Evolutionary conservation across 2,797 vertebrate genomes (phyloP).

Genomic region (Psittacula derbiana): DNA sequence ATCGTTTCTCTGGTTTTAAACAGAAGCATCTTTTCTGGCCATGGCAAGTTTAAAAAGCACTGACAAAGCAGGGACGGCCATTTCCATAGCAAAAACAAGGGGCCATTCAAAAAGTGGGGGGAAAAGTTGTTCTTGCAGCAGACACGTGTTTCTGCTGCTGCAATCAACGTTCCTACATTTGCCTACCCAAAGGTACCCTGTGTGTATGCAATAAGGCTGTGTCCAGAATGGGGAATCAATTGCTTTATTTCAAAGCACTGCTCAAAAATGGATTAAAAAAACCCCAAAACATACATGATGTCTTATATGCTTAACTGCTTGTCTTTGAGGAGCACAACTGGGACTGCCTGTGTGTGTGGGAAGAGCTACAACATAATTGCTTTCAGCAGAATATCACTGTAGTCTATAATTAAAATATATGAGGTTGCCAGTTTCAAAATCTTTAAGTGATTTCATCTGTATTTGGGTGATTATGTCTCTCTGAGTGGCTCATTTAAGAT

Average conservation of each 20-base stretch:
- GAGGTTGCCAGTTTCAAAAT: constrained; percentile 20
- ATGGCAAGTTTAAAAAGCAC: background rate
- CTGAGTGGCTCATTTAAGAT: background rate
- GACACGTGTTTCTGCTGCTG: background rate
- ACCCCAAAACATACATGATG: background rate
- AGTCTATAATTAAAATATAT: constrained; percentile 46
- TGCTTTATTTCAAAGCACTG: background rate
- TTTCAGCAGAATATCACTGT: constrained; percentile 53
- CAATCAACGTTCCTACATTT: fast-evolving
- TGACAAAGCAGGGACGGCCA: background rate
- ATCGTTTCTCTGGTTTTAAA: background rate
- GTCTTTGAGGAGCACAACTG: background rate
- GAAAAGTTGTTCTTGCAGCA: background rate
- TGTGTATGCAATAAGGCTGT: fast-evolving
- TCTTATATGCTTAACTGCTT: background rate
- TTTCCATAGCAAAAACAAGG: constrained; percentile 21
- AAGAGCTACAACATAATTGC: constrained; percentile 40
- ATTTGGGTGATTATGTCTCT: background rate
- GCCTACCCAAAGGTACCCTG: background rate
- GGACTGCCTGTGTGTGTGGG: constrained; percentile 1
- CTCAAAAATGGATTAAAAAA: background rate
- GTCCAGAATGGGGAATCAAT: background rate
- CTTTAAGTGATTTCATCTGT: constrained; percentile 61
- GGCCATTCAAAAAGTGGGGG: background rate
- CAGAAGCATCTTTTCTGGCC: constrained; percentile 39